Evolutionary conservation across 2,888 invertebrate genomes (phyloP), one percentile per base, ranked within the genome.

Genomic region (Nowickia ferox): DNA sequence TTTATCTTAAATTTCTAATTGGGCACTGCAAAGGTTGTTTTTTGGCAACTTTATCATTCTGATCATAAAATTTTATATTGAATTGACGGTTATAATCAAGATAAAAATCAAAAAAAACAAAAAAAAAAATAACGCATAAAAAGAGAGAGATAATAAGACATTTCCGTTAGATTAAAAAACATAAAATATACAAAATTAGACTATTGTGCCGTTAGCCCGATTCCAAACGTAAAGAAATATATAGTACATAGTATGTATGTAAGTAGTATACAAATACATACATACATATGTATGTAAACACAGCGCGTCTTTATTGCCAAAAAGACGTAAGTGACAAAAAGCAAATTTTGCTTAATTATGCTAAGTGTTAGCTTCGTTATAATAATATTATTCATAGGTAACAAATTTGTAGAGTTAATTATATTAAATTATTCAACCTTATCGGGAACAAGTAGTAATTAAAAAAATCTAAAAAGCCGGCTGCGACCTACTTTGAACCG

Each of bases 51-150:
- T 48, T 38, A 44, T 57, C 1, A 65, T 57, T 61, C 46, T 80
- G 65, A 48, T 72, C 72, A 15, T 10, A 15, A 9, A 69, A 53
- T 65, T 44, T 11, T 57, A 15, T 19, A 22, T n/a, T 48, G 0
- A 11, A 40, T 38, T 48, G 17, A 78, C n/a, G 63, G 40, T 66
- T 46, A 63, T 57, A 55, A 65, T 48, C 38, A 57, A 74, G 66
- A 80, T 74, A 59, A 72, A 55, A 57, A 78, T 9, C 38, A 17
- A 44, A n/a, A 38, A 17, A 38, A 19, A 1, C 4, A 55, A 15
- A 22, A 9, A 65, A 22, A 30, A 9, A 10, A 13, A 46, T n/a
- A n/a, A 10, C 44, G 9, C 4, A 40, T 3, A 59, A 22, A 40
- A 40, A 22, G 17, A 44, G 6, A 22, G 9, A 15, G 15, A 4